Evolutionary conservation across 2,113 vertebrate species (phyloP).

Genomic region (Todiramphus chloris): DNA sequence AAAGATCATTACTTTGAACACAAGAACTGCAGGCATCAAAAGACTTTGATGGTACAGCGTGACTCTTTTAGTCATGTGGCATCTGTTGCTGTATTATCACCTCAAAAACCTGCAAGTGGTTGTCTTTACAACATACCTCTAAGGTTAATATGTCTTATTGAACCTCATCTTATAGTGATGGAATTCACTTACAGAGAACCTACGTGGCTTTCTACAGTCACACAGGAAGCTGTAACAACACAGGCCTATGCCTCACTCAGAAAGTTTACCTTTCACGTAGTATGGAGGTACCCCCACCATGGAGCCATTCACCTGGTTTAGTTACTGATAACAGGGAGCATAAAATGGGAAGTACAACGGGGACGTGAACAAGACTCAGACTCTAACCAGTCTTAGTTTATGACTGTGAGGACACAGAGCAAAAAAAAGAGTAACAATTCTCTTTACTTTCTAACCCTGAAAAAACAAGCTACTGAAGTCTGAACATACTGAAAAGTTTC

Average conservation of each 20-base stretch:
- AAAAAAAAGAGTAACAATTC: background rate
- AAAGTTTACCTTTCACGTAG: rapidly evolving
- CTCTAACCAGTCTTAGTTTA: background rate
- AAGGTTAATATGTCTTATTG: background rate
- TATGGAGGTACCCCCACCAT: rapidly evolving
- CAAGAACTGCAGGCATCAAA: background rate
- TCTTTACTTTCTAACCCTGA: background rate
- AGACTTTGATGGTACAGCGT: background rate
- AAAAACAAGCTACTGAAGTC: background rate
- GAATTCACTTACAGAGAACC: background rate
- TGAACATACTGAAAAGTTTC: background rate
- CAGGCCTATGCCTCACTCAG: background rate
- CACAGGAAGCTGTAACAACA: background rate
- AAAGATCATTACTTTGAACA: background rate
- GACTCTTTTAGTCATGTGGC: background rate
- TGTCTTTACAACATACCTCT: background rate
- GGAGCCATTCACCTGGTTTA: background rate
- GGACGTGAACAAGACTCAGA: background rate
- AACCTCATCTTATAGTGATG: background rate
- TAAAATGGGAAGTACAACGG: background rate
- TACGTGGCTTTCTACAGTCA: background rate
- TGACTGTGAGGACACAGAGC: background rate
- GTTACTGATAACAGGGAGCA: background rate
- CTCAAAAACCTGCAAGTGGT: background rate
- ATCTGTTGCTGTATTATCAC: background rate